A percentile compares a stretch with the other conserved stretches of the same genome.
phyloP scores from a whole-genome alignment of 2,888 invertebrate species.

The Agrilus cyanescens region DNA sequence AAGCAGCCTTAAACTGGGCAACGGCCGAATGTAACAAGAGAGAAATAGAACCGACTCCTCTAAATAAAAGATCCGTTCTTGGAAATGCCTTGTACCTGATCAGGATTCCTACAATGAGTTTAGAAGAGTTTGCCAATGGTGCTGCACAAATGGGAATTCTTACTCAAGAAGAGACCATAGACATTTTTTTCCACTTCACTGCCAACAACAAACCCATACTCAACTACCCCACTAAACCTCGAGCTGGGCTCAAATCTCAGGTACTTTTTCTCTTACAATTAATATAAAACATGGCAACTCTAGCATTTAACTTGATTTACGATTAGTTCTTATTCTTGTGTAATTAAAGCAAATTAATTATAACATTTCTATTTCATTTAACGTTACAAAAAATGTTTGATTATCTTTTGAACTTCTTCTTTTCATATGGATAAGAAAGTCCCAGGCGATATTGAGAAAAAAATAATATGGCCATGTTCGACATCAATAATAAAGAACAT shows the following conservation, averaged over 20 bases:
- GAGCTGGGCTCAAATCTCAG: conserved; percentile 82
- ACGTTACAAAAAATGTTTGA: too few relatives aligned
- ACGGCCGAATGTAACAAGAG: conserved; percentile 77
- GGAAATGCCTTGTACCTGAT: conserved; percentile 75
- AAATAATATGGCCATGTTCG: too few relatives aligned
- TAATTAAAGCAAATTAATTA: too few relatives aligned
- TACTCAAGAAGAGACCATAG: conserved; percentile 86
- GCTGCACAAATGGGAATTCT: conserved; percentile 88
- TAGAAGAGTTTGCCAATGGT: conserved; percentile 90
- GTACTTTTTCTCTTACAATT: conserved; percentile 33
- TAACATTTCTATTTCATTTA: too few relatives aligned
- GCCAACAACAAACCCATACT: conserved; percentile 77
- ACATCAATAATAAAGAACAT: too few relatives aligned
- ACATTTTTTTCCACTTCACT: conserved; percentile 90
- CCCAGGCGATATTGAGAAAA: too few relatives aligned
- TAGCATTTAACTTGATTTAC: too few relatives aligned
- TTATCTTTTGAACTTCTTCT: too few relatives aligned
- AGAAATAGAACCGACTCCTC: conserved; percentile 69
- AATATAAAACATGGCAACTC: neutral
- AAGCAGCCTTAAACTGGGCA: conserved; percentile 89
- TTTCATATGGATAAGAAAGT: too few relatives aligned
- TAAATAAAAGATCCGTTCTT: conserved; percentile 65
- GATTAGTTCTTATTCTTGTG: too few relatives aligned
- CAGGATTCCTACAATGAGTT: conserved; percentile 85
- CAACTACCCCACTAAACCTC: conserved; percentile 68